These are phyloP conservation scores for Toxostoma redivivum DNA, from an alignment of 2,113 vertebrate genomes.

Conservation along the genomic window DNA sequence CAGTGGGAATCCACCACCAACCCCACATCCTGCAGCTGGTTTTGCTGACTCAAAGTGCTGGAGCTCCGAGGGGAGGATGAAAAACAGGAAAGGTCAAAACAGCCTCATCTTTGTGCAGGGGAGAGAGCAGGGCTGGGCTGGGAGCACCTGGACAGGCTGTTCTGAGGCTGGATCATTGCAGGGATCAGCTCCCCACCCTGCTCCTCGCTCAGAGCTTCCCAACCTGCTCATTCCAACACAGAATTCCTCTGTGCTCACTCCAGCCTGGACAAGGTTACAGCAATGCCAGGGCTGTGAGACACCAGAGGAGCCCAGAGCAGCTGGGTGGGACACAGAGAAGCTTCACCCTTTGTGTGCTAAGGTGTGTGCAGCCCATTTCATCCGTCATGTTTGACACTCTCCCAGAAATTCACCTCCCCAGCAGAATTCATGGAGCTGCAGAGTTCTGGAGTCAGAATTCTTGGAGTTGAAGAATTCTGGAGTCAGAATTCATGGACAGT, in stretches of 20 bases:
- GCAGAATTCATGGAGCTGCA: accelerated
- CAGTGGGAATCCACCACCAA: background rate
- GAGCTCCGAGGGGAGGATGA: background rate
- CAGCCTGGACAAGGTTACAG: background rate
- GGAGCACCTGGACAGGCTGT: background rate
- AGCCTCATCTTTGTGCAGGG: background rate
- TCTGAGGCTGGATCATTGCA: background rate
- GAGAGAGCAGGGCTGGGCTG: background rate
- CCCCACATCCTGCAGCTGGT: background rate
- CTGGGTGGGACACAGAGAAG: background rate
- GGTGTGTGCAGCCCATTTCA: background rate
- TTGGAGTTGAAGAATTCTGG: no score
- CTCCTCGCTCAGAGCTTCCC: background rate
- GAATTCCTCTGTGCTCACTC: background rate
- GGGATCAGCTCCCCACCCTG: background rate
- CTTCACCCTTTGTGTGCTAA: no score
- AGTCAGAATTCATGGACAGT: no score
- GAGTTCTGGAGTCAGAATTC: background rate
- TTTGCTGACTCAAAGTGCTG: background rate
- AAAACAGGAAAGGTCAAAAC: background rate
- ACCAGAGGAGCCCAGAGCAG: background rate
- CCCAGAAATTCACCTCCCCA: background rate
- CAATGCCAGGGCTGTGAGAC: background rate
- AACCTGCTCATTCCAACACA: background rate
- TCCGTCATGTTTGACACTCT: accelerated